Base-by-base conservation (phyloP, 2,888 invertebrate species). In the Hybos culiciformis region DNA sequence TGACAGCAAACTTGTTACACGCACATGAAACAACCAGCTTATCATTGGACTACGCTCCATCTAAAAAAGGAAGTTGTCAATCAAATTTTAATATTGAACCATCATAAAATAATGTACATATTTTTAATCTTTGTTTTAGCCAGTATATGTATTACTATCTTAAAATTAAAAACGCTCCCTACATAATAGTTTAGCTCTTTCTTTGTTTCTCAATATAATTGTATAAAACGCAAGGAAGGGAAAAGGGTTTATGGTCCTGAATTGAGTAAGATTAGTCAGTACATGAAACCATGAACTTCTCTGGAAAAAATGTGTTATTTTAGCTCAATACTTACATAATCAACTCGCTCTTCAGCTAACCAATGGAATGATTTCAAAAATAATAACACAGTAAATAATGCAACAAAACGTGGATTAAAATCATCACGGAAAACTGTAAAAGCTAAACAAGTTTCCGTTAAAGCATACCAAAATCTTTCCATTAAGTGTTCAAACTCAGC, bases 281-380 rank as follows among this genome's bases (percentile, higher is more conserved):
- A 31, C n/a, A 31, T 6, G 39, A n/a, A 19, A 20, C 32, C 14
- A 31, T 39, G 17, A n/a, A 6, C 18, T 38, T 21, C 17, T 17
- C 12, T 24, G 8, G 38, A 19, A 12, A 17, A n/a, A 29, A 23
- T 23, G 12, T 29, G 2, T 29, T n/a, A 5, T n/a, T 5, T 5
- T 4, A 29, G 6, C 4, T 29, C 5, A 26, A 12, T 57, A 77
- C 90, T 85, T 73, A 93, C 94, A 77, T 88, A 97, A 69, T 99
- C 98, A 26, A 99, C 94, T 60, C 98, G 77, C 62, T 98, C 98
- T 69, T 99, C 98, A 15, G 93, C 93, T 32, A 99, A 71, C 98
- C 98, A 99, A 71, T 99, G 98, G 73, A 99, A 98, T 63, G 94
- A 92, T 72, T 97, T 98, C 23, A 98, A 70, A 65, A 99, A 97